A percentile compares a stretch with the other conserved stretches of the same genome.
Conservation (phyloP, 2,113 vertebrate species). For the Oreotrochilus melanogaster region DNA sequence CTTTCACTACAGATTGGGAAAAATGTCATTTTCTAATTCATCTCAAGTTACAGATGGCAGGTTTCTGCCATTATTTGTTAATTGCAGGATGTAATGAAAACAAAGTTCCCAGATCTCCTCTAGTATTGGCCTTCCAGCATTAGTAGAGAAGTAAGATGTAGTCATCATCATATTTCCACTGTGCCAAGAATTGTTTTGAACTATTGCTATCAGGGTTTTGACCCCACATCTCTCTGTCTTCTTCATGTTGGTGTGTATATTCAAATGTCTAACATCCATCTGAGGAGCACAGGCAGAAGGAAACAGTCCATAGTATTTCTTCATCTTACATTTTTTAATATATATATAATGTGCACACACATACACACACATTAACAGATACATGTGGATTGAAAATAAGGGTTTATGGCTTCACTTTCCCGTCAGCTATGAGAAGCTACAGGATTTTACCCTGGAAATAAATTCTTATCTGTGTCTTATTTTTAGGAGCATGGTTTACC, state of each 20-base stretch:
- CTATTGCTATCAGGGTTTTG: neutral
- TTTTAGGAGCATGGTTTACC: neutral
- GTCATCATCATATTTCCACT: neutral
- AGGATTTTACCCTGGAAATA: neutral
- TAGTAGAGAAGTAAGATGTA: neutral
- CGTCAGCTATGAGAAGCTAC: neutral
- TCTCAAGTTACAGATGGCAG: neutral
- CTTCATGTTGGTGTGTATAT: neutral
- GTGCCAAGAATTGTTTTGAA: neutral
- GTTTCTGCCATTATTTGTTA: neutral
- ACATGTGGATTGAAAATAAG: neutral
- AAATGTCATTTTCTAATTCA: neutral
- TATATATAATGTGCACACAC: accelerated
- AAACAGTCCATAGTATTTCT: neutral
- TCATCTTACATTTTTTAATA: neutral
- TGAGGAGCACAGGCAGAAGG: neutral
- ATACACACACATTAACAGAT: neutral
- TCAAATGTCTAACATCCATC: too few relatives aligned
- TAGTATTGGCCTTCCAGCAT: neutral
- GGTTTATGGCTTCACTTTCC: neutral
- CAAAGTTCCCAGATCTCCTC: neutral
- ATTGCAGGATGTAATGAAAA: neutral
- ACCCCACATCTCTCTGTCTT: neutral
- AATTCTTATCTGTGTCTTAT: neutral
- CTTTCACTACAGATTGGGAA: neutral